Conservation (phyloP, 2,888 invertebrate species). For the Mamestra brassicae region DNA sequence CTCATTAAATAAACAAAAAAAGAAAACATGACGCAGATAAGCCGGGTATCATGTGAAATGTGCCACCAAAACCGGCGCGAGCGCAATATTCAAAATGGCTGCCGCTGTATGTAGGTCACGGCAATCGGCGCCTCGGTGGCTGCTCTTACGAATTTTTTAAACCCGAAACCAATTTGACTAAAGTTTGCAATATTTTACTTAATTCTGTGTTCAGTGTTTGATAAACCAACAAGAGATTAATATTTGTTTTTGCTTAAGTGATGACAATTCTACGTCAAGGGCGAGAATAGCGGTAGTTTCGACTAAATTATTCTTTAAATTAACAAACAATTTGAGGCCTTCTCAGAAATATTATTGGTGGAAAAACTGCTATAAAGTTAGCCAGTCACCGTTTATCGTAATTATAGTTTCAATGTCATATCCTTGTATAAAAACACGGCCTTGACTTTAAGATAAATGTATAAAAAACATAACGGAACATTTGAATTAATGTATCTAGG, state of each 20-base stretch:
- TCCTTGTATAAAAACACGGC: slow-evolving; percentile 61
- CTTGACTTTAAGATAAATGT: slow-evolving; percentile 61
- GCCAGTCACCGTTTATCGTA: slow-evolving; percentile 47
- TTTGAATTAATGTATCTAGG: slow-evolving; percentile 38
- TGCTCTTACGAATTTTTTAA: slow-evolving; percentile 68
- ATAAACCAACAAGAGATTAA: slow-evolving; percentile 25
- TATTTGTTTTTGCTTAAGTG: slow-evolving; percentile 32
- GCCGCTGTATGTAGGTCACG: slow-evolving; percentile 81
- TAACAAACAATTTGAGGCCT: slow-evolving; percentile 35
- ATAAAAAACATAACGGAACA: slow-evolving; percentile 59
- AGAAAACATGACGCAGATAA: slow-evolving; percentile 66
- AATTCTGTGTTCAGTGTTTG: slow-evolving; percentile 26
- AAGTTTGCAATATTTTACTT: slow-evolving; percentile 51
- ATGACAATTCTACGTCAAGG: slow-evolving; percentile 38
- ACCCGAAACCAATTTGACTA: slow-evolving; percentile 54
- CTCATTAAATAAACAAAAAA: slow-evolving; percentile 62
- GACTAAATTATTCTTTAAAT: slow-evolving; percentile 31
- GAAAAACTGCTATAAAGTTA: slow-evolving; percentile 44
- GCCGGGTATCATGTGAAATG: slow-evolving; percentile 78
- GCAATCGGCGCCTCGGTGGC: slow-evolving; percentile 75
- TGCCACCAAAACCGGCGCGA: slow-evolving; percentile 80
- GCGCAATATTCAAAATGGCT: slow-evolving; percentile 83
- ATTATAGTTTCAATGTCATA: slow-evolving; percentile 59
- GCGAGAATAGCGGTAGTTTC: slow-evolving; percentile 31
- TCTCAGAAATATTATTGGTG: slow-evolving; percentile 36